phyloP scores from a whole-genome alignment of 2,113 vertebrate genomes.

The Ramphastos sulfuratus region DNA sequence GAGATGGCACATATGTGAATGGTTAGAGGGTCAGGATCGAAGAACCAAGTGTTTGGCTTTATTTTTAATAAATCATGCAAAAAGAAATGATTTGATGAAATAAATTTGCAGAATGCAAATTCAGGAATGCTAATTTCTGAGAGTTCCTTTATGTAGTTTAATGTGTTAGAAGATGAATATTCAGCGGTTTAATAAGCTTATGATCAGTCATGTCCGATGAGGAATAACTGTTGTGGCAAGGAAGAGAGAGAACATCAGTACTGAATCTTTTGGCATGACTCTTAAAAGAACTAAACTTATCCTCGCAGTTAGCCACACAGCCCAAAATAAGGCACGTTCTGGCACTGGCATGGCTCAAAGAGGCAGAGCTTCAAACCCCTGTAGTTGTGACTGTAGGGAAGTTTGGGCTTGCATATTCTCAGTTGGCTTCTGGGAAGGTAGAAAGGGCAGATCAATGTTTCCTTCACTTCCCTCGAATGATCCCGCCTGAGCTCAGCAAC shows the following conservation, averaged over 20 bases:
- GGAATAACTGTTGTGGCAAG: background rate
- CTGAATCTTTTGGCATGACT: background rate
- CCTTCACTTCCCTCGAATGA: background rate
- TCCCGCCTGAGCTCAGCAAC: background rate
- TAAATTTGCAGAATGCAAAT: slow-evolving; percentile 35
- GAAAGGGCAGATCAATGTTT: background rate
- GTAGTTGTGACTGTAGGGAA: background rate
- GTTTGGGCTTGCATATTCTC: background rate
- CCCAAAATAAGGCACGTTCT: background rate
- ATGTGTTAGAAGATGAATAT: slow-evolving; percentile 47
- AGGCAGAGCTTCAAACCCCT: background rate
- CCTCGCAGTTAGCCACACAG: background rate
- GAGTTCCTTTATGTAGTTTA: background rate
- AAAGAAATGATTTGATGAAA: slow-evolving; percentile 27
- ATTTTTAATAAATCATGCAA: slow-evolving; percentile 38
- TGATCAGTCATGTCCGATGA: background rate
- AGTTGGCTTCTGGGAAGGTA: background rate
- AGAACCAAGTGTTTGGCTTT: slow-evolving; percentile 34
- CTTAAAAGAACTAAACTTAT: background rate
- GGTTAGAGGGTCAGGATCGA: slow-evolving; percentile 36
- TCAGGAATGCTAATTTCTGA: slow-evolving; percentile 18
- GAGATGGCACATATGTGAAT: background rate
- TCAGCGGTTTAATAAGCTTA: slow-evolving; percentile 7
- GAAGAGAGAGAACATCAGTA: background rate
- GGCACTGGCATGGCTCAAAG: background rate